Percentiles rank a stretch among this genome's conserved stretches.
Evolutionary conservation across 2,797 vertebrate genomes (phyloP).

Genomic region (Gymnoscopelus braueri): DNA sequence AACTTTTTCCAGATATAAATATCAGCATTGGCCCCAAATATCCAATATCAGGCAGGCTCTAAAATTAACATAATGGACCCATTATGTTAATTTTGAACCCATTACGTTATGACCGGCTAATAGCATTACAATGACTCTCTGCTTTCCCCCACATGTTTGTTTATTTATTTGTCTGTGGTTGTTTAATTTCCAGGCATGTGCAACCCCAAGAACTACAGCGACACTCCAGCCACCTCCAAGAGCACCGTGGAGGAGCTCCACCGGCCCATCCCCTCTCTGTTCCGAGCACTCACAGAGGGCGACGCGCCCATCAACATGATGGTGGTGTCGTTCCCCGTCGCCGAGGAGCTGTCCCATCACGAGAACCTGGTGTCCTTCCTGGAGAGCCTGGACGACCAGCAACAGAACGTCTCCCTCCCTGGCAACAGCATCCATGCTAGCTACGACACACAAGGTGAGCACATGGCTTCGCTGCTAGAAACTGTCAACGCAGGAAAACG

Average conservation of each 20-base stretch:
- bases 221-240: constrained; percentile 96
- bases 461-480: too few relatives aligned
- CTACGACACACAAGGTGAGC: constrained; percentile 82
- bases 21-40: too few relatives aligned
- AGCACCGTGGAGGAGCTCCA: constrained; percentile 97
- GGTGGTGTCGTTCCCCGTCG: constrained; percentile 95
- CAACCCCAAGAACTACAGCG: constrained; percentile 96
- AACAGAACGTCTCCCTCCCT: constrained; percentile 90
- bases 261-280: constrained; percentile 94
- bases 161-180: background rate
- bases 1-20: too few relatives aligned
- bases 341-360: constrained; percentile 94
- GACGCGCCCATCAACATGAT: constrained; percentile 95
- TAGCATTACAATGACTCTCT: too few relatives aligned
- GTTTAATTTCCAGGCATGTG: constrained; percentile 88
- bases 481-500: too few relatives aligned
- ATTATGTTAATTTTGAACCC: background rate
- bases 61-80: too few relatives aligned
- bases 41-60: too few relatives aligned
- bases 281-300: constrained; percentile 94
- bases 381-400: constrained; percentile 92
- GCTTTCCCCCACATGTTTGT: background rate
- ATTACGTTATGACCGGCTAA: background rate
- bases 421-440: constrained; percentile 89
- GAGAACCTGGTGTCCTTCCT: constrained; percentile 96